These are phyloP conservation scores for Myiopsitta monachus DNA, from an alignment of 2,113 vertebrate species.

Conservation along the genomic window DNA sequence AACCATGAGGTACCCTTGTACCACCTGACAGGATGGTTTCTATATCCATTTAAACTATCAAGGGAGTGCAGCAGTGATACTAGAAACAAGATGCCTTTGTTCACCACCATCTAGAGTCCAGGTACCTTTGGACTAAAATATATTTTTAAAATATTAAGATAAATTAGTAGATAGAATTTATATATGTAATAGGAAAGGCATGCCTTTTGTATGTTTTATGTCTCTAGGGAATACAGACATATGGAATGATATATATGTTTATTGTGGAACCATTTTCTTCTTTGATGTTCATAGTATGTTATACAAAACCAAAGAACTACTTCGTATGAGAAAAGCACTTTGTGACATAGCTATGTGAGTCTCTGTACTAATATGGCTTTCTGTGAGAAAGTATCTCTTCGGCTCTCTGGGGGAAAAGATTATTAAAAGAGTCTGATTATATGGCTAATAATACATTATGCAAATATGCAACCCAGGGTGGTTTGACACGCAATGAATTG, in stretches of 20 bases:
- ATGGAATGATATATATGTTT: neutral
- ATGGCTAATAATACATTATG: slow-evolving; percentile 32
- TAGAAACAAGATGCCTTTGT: neutral
- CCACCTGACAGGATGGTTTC: neutral
- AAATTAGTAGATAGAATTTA: neutral
- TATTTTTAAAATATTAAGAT: neutral
- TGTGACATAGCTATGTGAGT: neutral
- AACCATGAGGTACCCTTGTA: neutral
- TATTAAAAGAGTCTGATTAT: slow-evolving; percentile 20
- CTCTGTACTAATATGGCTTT: neutral
- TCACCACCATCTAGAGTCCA: neutral
- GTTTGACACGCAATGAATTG: neutral
- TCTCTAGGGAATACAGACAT: neutral
- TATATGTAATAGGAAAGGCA: neutral
- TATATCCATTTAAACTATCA: neutral
- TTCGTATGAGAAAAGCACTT: neutral
- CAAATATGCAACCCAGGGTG: slow-evolving; percentile 7
- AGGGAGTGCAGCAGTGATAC: neutral
- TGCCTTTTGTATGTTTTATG: neutral
- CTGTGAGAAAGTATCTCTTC: neutral
- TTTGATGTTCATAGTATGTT: neutral
- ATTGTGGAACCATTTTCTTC: neutral
- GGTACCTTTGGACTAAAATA: neutral
- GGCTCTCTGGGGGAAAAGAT: neutral
- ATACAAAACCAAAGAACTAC: neutral